These are phyloP conservation scores for Chalcosyrphus nemorum DNA, from an alignment of 2,888 invertebrate genomes.

Conservation along the genomic window DNA sequence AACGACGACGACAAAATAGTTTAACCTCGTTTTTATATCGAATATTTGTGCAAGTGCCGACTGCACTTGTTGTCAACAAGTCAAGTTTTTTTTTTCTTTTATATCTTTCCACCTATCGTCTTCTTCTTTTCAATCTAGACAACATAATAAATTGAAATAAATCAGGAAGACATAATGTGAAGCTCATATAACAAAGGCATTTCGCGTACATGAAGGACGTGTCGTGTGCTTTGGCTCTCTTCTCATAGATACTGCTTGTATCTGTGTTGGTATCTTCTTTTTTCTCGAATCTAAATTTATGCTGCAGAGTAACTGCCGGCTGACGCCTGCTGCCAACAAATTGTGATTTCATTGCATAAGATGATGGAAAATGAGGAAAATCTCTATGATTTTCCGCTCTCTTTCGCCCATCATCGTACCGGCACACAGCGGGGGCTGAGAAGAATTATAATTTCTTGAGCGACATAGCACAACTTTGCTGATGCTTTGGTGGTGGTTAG, in stretches of 20 bases:
- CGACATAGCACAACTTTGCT: background rate
- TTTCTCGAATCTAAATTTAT: constrained; percentile 60
- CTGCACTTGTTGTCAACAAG: constrained; percentile 30
- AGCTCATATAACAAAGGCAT: constrained; percentile 38
- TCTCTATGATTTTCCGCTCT: constrained; percentile 54
- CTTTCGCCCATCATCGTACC: constrained; percentile 13
- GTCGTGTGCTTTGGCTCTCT: constrained; percentile 11
- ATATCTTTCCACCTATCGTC: background rate
- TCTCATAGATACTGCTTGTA: background rate
- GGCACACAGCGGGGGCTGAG: background rate
- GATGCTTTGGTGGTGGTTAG: background rate
- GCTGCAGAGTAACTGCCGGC: constrained; percentile 48
- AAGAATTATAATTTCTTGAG: constrained; percentile 37
- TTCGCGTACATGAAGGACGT: constrained; percentile 18
- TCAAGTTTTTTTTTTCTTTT: background rate
- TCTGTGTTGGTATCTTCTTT: no score
- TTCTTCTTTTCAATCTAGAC: background rate
- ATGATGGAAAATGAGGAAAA: constrained; percentile 36
- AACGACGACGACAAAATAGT: background rate
- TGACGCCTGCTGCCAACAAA: constrained; percentile 68
- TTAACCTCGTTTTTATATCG: constrained; percentile 26
- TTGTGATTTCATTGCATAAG: constrained; percentile 64
- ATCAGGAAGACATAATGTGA: constrained; percentile 52
- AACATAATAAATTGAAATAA: constrained; percentile 51
- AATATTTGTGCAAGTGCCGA: constrained; percentile 26